Percentiles rank a stretch among this genome's conserved stretches.
phyloP scores from a whole-genome alignment of 2,113 vertebrate species.

The Varanus komodoensis region DNA sequence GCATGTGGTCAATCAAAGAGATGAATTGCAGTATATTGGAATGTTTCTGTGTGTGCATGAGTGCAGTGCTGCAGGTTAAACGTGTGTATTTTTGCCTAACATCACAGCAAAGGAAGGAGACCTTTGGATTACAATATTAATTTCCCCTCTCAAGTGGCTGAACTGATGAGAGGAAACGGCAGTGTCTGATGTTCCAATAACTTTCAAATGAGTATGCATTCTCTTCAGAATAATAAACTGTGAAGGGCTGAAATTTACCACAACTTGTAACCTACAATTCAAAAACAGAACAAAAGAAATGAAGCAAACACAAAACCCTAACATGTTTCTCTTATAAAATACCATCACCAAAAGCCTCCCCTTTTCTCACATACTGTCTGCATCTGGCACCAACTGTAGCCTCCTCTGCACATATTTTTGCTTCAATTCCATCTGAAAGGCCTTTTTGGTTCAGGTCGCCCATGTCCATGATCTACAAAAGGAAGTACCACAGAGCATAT shows the following conservation, averaged over 20 bases:
- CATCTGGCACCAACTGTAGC: background rate
- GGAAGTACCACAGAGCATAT: background rate
- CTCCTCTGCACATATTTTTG: too few species aligned
- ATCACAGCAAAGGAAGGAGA: conserved; percentile 30
- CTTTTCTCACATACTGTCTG: background rate
- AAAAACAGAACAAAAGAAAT: background rate
- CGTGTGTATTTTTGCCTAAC: conserved; percentile 2
- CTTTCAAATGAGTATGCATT: background rate
- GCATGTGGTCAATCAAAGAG: background rate
- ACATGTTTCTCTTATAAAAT: background rate
- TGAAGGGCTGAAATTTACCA: background rate
- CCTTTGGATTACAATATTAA: conserved; percentile 22
- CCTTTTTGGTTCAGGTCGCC: background rate
- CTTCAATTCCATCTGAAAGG: background rate
- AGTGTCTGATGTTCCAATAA: background rate
- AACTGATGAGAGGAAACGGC: conserved; percentile 39
- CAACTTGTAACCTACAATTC: background rate
- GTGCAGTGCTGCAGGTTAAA: conserved; percentile 47
- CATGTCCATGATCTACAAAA: background rate
- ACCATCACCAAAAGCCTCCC: too few species aligned
- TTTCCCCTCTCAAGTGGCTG: background rate
- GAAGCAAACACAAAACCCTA: too few species aligned
- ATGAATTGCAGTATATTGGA: conserved; percentile 40
- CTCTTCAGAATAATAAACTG: conserved; percentile 25
- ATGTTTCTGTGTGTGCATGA: conserved; percentile 6